Evolutionary conservation across 2,797 vertebrate species (phyloP).

Genomic region (Semaprochilodus insignis): DNA sequence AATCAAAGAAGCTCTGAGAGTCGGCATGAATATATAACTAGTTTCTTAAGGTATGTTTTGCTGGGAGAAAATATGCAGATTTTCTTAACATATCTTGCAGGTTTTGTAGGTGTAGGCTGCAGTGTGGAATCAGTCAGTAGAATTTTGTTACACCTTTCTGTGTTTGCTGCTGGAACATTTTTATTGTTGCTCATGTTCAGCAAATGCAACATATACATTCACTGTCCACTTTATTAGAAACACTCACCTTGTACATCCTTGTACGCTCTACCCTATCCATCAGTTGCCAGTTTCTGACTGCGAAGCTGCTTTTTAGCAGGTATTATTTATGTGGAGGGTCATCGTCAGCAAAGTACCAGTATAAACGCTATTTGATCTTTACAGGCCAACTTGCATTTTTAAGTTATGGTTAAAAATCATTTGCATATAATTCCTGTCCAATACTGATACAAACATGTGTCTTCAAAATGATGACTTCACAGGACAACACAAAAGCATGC

Average conservation of each 20-base stretch:
- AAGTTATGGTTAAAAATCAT: too few species aligned
- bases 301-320: too few species aligned
- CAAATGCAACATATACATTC: background rate
- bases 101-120: background rate
- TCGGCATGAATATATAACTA: background rate
- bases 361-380: too few species aligned
- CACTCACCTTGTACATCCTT: background rate
- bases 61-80: background rate
- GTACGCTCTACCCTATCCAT: too few species aligned
- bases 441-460: too few species aligned
- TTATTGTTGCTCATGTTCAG: background rate
- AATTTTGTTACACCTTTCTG: background rate
- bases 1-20: background rate
- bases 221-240: background rate
- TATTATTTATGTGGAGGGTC: too few species aligned
- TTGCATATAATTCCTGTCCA: too few species aligned
- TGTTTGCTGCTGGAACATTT: background rate
- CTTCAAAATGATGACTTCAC: too few species aligned
- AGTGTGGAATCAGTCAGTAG: background rate
- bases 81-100: background rate
- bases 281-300: too few species aligned
- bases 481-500: too few species aligned
- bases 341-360: too few species aligned
- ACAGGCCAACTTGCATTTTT: too few species aligned
- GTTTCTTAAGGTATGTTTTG: background rate